Conservation (phyloP, 2,113 vertebrate species). For the Leiothrix lutea region DNA sequence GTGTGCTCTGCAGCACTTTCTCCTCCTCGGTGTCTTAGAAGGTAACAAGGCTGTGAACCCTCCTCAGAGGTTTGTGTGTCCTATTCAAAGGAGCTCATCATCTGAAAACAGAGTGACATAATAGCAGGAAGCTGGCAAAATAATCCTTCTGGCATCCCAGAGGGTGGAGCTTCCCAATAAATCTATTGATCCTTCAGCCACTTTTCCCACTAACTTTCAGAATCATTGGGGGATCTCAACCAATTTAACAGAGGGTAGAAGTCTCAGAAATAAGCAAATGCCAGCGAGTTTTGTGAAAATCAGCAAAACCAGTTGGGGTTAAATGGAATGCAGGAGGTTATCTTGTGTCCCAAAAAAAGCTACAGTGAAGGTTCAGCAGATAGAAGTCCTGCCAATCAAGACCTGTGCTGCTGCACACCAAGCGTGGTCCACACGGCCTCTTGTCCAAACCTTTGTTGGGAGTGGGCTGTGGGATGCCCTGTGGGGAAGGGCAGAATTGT, state of each 20-base stretch:
- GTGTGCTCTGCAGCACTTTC: not conserved
- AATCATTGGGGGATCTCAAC: not conserved
- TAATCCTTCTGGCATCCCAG: not conserved
- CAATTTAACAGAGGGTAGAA: not conserved
- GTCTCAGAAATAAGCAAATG: not conserved
- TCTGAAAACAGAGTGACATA: not conserved
- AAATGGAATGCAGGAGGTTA: not conserved
- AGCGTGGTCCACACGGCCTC: not conserved
- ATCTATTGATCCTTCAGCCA: not conserved
- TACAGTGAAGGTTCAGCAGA: not conserved
- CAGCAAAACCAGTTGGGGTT: not conserved
- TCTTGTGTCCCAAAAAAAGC: not conserved
- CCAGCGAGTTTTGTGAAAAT: not conserved
- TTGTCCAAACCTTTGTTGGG: not conserved
- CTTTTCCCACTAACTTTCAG: not conserved
- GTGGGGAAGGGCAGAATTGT: not conserved
- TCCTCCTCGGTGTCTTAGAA: not conserved
- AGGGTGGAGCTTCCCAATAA: not conserved
- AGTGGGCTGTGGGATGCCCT: not conserved
- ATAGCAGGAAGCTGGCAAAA: not conserved
- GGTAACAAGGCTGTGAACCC: not conserved
- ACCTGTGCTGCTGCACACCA: not conserved
- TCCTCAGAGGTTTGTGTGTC: not conserved
- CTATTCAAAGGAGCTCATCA: not conserved
- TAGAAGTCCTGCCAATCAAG: not conserved